These are phyloP conservation scores for Nesometra sesokonis DNA, from an alignment of 35 echinoderm and acorn worm genomes.

Conservation along the genomic window DNA sequence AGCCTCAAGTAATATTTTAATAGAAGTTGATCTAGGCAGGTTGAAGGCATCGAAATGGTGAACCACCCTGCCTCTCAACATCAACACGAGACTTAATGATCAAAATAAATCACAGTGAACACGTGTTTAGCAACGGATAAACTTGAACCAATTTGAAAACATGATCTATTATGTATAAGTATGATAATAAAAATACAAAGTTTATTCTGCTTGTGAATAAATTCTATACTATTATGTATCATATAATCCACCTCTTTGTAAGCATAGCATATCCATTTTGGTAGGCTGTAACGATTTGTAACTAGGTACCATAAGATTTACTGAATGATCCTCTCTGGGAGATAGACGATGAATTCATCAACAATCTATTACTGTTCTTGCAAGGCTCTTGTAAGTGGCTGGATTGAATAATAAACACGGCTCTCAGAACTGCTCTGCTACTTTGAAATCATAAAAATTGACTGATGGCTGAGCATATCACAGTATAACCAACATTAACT, in stretches of 20 bases:
- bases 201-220: background rate
- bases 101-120: background rate
- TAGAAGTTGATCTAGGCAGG: background rate
- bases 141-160: background rate
- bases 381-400: background rate
- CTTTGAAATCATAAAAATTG: background rate
- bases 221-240: background rate
- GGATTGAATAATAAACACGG: background rate
- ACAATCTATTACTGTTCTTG: background rate
- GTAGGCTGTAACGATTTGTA: background rate
- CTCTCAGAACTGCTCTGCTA: background rate
- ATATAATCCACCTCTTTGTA: background rate
- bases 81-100: background rate
- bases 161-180: background rate
- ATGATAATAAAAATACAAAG: background rate
- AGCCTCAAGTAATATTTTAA: background rate
- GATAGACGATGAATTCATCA: background rate
- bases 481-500: background rate
- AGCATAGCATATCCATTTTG: background rate
- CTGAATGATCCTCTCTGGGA: background rate
- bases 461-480: background rate
- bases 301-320: background rate
- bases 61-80: background rate
- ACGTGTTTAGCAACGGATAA: background rate
- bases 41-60: background rate